Conservation (phyloP, 2,113 vertebrate genomes). For the Tragelaphus scriptus region DNA sequence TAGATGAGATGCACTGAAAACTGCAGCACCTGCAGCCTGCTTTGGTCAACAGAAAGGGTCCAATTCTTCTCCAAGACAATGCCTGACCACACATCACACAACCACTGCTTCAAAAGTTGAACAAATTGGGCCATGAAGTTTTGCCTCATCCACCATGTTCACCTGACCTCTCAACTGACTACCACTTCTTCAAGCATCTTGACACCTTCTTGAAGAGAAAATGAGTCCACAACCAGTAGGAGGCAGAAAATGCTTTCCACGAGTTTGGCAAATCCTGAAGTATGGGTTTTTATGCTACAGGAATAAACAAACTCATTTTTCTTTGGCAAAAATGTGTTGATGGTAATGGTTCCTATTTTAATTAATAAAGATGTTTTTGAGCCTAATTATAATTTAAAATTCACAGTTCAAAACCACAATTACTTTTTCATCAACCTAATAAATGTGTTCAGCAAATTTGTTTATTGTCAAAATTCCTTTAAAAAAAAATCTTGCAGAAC, state of each 20-base stretch:
- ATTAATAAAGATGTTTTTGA: neutral
- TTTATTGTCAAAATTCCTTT: conserved; percentile 25
- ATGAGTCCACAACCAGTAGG: neutral
- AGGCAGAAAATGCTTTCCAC: neutral
- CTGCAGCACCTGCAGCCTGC: neutral
- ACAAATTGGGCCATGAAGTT: neutral
- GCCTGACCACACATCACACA: neutral
- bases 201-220: neutral
- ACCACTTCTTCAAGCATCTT: neutral
- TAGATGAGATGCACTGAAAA: neutral
- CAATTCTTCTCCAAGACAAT: neutral
- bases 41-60: neutral
- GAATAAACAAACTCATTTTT: neutral
- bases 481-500: neutral
- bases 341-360: neutral
- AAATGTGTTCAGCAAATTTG: neutral
- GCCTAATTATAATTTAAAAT: neutral
- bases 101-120: neutral
- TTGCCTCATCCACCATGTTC: neutral
- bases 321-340: neutral
- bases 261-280: neutral
- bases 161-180: neutral
- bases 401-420: neutral
- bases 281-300: neutral
- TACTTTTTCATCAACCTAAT: neutral